Base-by-base conservation (phyloP, 2,113 vertebrate species). In the Typhlomys cinereus region DNA sequence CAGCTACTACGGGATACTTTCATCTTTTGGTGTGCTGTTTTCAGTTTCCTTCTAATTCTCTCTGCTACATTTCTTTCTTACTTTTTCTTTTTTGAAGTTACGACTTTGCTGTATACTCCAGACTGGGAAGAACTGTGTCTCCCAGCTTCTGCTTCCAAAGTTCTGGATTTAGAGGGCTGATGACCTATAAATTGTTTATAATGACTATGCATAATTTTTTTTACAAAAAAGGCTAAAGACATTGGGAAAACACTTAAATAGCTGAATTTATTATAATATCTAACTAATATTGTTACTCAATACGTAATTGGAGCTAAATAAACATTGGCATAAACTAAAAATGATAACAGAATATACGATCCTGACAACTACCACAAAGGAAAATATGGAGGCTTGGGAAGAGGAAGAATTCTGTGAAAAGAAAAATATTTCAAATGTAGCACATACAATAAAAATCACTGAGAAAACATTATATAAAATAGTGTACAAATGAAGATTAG, bases 391-490 rank as follows among this genome's bases (percentile, higher is more conserved):
- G 39, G 8, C 34, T 50, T 74, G 7, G 23, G 8, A 92, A 88
- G 20, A 80, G 14, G 18, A 75, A 34, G 14, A 88, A 46, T 59
- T 94, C 36, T 90, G 14, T 73, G 73, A 85, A 48, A 87, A 80
- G 39, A 90, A 7, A 59, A 88, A 62, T 6, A 85, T 76, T 57
- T 89, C 41, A 90, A 89, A 85, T 73, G 12, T 66, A 88, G 46
- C 34, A 85, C 18, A 78, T 1, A 71, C n/a, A 81, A 85, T 74
- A 92, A 70, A 93, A 95, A 88, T 71, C 39, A 94, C 71, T 34
- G 57, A 82, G 34, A 92, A 84, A 78, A 70, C 23, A 57, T 44
- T 25, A 73, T 57, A 85, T 57, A 85, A 91, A 92, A 91, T 54
- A 88, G 78, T 11, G 13, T 39, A 46, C 25, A 75, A 20, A 31